A percentile compares a stretch with the other conserved stretches of the same genome.
These are phyloP conservation scores for Tamandua tetradactyla DNA, from an alignment of 2,797 vertebrate species.

Conservation along the genomic window DNA sequence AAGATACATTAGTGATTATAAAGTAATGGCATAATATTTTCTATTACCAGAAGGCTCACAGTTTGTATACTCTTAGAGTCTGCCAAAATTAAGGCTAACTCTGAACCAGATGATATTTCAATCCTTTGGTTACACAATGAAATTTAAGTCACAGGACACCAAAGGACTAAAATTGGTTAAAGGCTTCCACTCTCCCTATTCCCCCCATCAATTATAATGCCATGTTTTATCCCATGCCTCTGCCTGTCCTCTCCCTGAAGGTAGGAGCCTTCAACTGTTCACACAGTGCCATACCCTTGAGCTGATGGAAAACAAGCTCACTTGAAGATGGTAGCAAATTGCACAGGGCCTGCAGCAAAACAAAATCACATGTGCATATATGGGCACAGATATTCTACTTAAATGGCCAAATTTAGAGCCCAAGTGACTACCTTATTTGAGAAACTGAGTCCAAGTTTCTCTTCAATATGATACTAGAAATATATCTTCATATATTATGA, in stretches of 20 bases:
- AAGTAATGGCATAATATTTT: conserved; percentile 5
- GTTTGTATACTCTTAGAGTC: not conserved
- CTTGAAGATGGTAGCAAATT: not conserved
- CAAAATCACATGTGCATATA: too few species aligned
- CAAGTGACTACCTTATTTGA: not conserved
- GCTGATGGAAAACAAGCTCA: not conserved
- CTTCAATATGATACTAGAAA: conserved; percentile 30
- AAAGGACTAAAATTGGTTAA: not conserved
- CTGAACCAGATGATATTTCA: not conserved
- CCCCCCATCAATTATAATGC: not conserved
- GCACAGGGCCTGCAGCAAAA: not conserved
- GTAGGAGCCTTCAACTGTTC: not conserved
- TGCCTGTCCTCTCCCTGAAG: not conserved
- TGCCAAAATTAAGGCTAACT: not conserved
- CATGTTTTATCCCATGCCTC: not conserved
- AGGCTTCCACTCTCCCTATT: not conserved
- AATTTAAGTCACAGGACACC: not conserved
- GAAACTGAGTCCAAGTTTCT: conserved; percentile 31
- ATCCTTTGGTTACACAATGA: conserved; percentile 24
- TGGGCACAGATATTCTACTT: not conserved
- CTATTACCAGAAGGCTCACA: conserved; percentile 21
- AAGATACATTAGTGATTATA: conserved; percentile 64
- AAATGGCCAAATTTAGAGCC: not conserved
- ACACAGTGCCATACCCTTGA: not conserved
- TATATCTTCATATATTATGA: not conserved